Conservation (phyloP, 2,888 invertebrate species). For the Pimpla rufipes region DNA sequence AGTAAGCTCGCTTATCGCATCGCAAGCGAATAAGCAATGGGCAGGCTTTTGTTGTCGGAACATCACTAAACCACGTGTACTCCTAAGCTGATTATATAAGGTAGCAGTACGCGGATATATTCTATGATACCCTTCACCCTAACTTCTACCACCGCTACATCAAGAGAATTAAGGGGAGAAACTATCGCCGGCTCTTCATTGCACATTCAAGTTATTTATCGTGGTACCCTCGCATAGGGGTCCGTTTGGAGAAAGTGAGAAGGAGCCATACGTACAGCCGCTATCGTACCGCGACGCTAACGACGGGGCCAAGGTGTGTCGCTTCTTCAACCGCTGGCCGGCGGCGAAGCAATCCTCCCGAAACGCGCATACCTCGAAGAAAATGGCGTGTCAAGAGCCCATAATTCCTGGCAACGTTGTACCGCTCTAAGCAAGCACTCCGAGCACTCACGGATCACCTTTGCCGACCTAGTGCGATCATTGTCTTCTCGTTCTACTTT, state of each 20-base stretch:
- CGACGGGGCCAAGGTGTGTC: slow-evolving; percentile 40
- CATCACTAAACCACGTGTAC: slow-evolving; percentile 51
- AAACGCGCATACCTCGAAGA: slow-evolving; percentile 64
- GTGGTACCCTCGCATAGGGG: slow-evolving; percentile 16
- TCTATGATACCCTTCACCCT: background rate
- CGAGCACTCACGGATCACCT: slow-evolving; percentile 77
- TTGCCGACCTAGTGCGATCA: slow-evolving; percentile 76
- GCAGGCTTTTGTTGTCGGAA: slow-evolving; percentile 44
- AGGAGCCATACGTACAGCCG: slow-evolving; percentile 33
- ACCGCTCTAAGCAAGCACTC: slow-evolving; percentile 58
- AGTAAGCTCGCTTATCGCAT: slow-evolving; percentile 17
- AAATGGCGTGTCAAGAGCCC: slow-evolving; percentile 78
- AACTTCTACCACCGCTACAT: background rate
- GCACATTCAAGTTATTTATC: slow-evolving; percentile 62
- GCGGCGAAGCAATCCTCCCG: background rate
- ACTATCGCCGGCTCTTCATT: slow-evolving; percentile 22
- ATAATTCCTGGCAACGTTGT: slow-evolving; percentile 74
- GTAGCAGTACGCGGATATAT: slow-evolving; percentile 2
- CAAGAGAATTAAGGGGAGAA: slow-evolving; percentile 32
- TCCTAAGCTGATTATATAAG: slow-evolving; percentile 31
- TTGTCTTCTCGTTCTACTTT: slow-evolving; percentile 65
- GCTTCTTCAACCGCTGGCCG: slow-evolving; percentile 31
- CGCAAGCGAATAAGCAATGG: slow-evolving; percentile 44
- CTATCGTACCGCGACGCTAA: slow-evolving; percentile 47
- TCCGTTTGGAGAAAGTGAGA: slow-evolving; percentile 7